Evolutionary conservation across 2,797 vertebrate species (phyloP).

Genomic region (Adelosebastes latens): DNA sequence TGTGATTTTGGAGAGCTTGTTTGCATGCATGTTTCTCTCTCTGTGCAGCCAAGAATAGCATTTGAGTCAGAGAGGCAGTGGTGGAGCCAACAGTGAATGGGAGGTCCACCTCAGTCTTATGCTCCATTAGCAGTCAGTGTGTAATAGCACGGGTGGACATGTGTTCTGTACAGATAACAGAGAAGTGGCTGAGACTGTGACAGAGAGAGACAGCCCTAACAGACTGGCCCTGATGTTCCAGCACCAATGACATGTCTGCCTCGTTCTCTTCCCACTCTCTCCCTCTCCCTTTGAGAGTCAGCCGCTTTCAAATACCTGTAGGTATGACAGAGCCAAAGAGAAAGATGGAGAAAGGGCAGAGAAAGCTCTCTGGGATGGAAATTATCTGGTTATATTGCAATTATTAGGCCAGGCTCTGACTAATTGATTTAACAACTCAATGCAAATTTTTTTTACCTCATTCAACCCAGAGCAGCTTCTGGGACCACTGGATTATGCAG

Average conservation of each 20-base stretch:
- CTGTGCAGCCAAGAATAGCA: slow-evolving; percentile 20
- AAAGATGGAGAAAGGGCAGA: background rate
- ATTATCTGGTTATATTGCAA: slow-evolving; percentile 44
- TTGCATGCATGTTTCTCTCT: slow-evolving; percentile 10
- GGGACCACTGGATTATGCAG: slow-evolving; percentile 61
- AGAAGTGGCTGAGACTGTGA: slow-evolving; percentile 68
- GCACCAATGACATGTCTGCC: slow-evolving; percentile 43
- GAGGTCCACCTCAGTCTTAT: slow-evolving; percentile 71
- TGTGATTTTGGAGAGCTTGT: slow-evolving; percentile 32
- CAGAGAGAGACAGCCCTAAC: slow-evolving; percentile 68
- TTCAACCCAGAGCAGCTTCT: slow-evolving; percentile 39
- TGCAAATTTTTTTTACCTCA: slow-evolving; percentile 41
- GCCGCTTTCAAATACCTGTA: slow-evolving; percentile 40
- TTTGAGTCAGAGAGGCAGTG: slow-evolving; percentile 38
- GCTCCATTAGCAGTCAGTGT: slow-evolving; percentile 78
- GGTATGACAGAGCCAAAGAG: slow-evolving; percentile 34
- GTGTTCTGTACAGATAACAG: slow-evolving; percentile 77
- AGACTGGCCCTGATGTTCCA: slow-evolving; percentile 66
- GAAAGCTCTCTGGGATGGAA: slow-evolving; percentile 24
- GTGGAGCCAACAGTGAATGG: slow-evolving; percentile 53
- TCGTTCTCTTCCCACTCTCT: slow-evolving; percentile 27
- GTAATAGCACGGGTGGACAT: slow-evolving; percentile 75
- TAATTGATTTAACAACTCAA: slow-evolving; percentile 60
- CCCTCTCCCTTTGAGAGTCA: slow-evolving; percentile 29
- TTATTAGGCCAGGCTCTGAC: slow-evolving; percentile 51